Conservation (phyloP, 2,888 invertebrate genomes). For the Pyrocoelia pectoralis region DNA sequence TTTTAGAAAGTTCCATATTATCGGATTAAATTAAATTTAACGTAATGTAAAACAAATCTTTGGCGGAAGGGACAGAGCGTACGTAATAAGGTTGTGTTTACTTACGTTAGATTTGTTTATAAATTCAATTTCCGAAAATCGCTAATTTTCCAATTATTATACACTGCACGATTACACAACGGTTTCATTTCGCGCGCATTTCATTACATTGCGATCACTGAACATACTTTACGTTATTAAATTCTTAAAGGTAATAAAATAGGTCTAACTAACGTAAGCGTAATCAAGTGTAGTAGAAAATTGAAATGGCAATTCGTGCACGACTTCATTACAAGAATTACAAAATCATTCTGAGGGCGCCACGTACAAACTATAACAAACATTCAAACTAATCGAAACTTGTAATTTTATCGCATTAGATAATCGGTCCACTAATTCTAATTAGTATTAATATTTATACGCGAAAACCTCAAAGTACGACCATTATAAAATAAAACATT, state of each 20-base stretch:
- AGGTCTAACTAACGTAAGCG: neutral
- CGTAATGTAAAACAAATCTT: neutral
- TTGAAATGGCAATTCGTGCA: constrained; percentile 31
- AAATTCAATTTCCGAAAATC: neutral
- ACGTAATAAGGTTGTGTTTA: neutral
- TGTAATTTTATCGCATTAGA: neutral
- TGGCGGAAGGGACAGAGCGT: no score
- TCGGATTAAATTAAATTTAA: no score
- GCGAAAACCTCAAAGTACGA: neutral
- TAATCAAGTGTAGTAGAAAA: constrained; percentile 18
- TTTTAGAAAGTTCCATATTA: no score
- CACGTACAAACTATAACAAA: constrained; percentile 15
- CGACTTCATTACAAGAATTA: constrained; percentile 19
- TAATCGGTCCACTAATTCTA: constrained; percentile 12
- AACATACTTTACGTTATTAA: neutral
- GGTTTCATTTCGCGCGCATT: constrained; percentile 1
- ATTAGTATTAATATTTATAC: neutral
- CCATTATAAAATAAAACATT: constrained; percentile 2
- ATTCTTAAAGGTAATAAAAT: neutral
- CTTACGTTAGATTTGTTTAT: neutral
- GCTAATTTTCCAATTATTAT: neutral
- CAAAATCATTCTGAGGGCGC: constrained; percentile 28
- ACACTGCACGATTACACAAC: neutral
- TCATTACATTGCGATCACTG: neutral
- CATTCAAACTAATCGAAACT: constrained; percentile 8